Conservation (phyloP, 1,140 invertebrate genomes). For the Monomorium pharaonis region DNA sequence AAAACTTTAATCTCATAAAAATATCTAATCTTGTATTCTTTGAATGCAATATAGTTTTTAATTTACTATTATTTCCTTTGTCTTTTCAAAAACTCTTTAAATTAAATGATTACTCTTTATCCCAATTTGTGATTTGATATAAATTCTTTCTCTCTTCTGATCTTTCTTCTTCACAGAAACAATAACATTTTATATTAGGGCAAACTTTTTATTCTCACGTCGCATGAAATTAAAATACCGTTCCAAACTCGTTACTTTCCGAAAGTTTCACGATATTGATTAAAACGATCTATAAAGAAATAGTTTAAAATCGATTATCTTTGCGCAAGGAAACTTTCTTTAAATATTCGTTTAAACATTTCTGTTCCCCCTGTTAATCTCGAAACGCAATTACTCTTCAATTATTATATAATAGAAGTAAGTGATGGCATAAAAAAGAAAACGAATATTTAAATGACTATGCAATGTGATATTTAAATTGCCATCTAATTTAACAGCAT, state of each 20-base stretch:
- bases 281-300: slow-evolving; percentile 21
- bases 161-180: background rate
- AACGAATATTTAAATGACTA: background rate
- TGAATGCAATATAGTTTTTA: slow-evolving; percentile 35
- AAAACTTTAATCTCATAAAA: slow-evolving; percentile 26
- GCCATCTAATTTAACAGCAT: background rate
- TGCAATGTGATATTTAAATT: background rate
- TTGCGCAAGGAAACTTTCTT: background rate
- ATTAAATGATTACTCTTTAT: slow-evolving; percentile 51
- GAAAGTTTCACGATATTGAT: slow-evolving; percentile 31
- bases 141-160: background rate
- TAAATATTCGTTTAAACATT: slow-evolving; percentile 4
- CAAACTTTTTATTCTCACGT: slow-evolving; percentile 39
- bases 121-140: slow-evolving; percentile 22
- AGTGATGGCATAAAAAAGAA: background rate
- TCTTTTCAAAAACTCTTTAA: slow-evolving; percentile 33
- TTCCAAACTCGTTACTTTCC: slow-evolving; percentile 17
- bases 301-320: slow-evolving; percentile 11
- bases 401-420: background rate
- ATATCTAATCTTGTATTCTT: slow-evolving; percentile 20
- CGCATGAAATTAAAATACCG: slow-evolving; percentile 45
- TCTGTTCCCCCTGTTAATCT: background rate
- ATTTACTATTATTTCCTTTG: slow-evolving; percentile 9
- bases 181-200: slow-evolving; percentile 39
- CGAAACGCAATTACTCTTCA: background rate